Conservation (phyloP, 2,113 vertebrate genomes). For the Halcyon senegalensis region DNA sequence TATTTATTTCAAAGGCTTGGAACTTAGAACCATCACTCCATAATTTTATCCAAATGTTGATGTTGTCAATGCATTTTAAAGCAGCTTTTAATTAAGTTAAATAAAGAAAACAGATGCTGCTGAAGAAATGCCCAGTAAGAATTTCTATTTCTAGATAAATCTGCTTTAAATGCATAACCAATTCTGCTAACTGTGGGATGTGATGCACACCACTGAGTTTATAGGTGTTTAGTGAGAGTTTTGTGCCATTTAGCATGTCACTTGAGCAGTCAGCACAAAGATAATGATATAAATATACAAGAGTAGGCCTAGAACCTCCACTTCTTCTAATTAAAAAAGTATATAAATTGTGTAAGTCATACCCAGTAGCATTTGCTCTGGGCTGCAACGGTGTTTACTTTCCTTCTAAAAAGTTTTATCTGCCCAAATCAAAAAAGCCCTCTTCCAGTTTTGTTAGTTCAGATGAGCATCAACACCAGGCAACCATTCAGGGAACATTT, state of each 20-base stretch:
- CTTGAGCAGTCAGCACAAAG: constrained; percentile 7
- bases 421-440: not conserved
- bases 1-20: not conserved
- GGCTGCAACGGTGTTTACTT: not conserved
- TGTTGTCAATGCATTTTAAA: not conserved
- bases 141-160: constrained; percentile 19
- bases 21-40: not conserved
- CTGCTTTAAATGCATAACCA: not conserved
- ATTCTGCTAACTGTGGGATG: not conserved
- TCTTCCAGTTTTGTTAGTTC: not conserved
- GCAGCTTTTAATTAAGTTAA: constrained; percentile 34
- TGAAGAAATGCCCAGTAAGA: constrained; percentile 10
- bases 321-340: not conserved
- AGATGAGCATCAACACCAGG: not conserved
- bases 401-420: not conserved
- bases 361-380: not conserved
- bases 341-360: not conserved
- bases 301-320: not conserved
- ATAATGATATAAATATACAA: not conserved
- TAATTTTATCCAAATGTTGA: constrained; percentile 14
- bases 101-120: constrained; percentile 22
- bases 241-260: not conserved
- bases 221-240: constrained; percentile 7
- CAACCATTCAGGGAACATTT: not conserved
- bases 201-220: not conserved